Evolutionary conservation across 64 coral and sea anemone genomes (phyloP), one percentile per base, ranked within the genome.

Genomic region (Anthopleura sola): DNA sequence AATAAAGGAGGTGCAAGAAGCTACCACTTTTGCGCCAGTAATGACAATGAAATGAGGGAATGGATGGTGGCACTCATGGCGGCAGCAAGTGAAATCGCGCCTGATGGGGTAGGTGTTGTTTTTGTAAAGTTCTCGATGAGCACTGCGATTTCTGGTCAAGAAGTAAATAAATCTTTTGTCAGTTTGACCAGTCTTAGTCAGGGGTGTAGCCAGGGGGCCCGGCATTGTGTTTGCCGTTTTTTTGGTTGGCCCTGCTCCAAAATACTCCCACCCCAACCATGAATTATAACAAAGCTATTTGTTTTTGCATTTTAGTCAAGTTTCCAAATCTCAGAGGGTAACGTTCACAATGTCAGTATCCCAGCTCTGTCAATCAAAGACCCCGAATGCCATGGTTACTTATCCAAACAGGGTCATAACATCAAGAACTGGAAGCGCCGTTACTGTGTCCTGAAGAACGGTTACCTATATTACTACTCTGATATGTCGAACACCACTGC

Each of bases 381-480:
- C 55, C 97, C 97, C 19, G 97, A 99, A 85, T 99, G 97, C 85
- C 97, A 99, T 90, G 97, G 97, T 49, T 99, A 95, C 81, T 90
- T 99, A n/a, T 29, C 88, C 38, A 99, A 99, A 62, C 90, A 95
- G 87, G 97, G 88, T 1, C 82, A 85, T 6, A 88, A 44, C 36
- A 84, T 86, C 57, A 88, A 87, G 38, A 87, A 85, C 24, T 99
- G 97, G 97, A 94, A 90, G 17, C 85, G 90, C 31, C 86, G 97
- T 24, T 99, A 99, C 68, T 99, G 93, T 86, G 97, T 99, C 19
- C 84, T 99, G 6, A 99, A 99, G 75, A 92, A 95, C 68, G 97
- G 97, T 26, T 99, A 91, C 82, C 87, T 99, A 37, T 99, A 99
- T 53, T 99, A 99, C 55, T 99, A 99, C 75, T 86, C 90, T 57